Percentiles rank a stretch among this genome's conserved stretches.
Evolutionary conservation across 2,888 invertebrate species (phyloP).

Genomic region (Oegoconia quadripuncta): DNA sequence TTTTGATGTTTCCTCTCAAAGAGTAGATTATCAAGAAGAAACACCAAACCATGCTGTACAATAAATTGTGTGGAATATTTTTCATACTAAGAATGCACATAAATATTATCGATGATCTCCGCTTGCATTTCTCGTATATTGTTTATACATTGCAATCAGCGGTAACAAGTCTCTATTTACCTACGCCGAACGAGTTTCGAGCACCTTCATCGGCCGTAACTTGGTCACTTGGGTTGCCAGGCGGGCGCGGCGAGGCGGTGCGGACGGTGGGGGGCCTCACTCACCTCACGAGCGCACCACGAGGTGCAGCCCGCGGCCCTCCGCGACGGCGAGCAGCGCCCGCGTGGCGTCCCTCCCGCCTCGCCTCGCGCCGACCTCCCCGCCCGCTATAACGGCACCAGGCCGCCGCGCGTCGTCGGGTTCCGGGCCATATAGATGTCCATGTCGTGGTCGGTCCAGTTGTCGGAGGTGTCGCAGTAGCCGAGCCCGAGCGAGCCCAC

Average conservation of each 20-base stretch:
- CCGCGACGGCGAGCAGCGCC: constrained; percentile 30
- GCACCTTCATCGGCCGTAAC: neutral
- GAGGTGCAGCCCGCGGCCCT: constrained; percentile 7
- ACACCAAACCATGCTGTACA: constrained; percentile 4
- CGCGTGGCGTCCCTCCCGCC: constrained; percentile 43
- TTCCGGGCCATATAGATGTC: constrained; percentile 96
- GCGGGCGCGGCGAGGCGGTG: constrained; percentile 17
- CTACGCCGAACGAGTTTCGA: neutral
- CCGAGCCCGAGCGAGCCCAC: constrained; percentile 91
- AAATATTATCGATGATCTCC: too few relatives aligned
- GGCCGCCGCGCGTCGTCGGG: constrained; percentile 90
- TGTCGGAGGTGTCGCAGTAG: constrained; percentile 93
- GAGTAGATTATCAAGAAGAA: constrained; percentile 8
- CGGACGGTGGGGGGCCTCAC: constrained; percentile 5
- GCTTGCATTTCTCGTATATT: too few relatives aligned
- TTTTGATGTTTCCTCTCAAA: constrained; percentile 14
- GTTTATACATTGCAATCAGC: constrained; percentile 15
- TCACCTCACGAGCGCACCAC: constrained; percentile 4
- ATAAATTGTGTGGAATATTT: neutral
- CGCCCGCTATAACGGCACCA: constrained; percentile 87
- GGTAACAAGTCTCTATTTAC: constrained; percentile 19
- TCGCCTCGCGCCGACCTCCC: constrained; percentile 41
- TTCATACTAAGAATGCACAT: constrained; percentile 2
- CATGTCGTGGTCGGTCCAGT: constrained; percentile 98
- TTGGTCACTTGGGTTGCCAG: constrained; percentile 11